These are phyloP conservation scores for Cheilosia vernalis DNA, from an alignment of 2,888 invertebrate species.

Conservation along the genomic window DNA sequence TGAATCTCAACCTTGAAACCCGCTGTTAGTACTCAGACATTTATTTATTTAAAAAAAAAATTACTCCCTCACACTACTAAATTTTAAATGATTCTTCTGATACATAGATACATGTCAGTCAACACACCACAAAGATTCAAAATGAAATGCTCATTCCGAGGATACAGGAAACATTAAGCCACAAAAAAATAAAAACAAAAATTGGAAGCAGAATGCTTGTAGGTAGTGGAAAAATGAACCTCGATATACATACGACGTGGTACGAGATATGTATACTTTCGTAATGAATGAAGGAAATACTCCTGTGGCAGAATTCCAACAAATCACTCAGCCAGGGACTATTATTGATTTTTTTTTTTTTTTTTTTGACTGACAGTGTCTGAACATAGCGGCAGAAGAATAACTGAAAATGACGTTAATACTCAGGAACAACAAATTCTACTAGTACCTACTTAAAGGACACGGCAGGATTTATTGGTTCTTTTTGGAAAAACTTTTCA, in stretches of 20 bases:
- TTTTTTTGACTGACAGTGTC: slow-evolving; percentile 5
- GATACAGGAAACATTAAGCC: slow-evolving; percentile 9
- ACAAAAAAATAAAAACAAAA: slow-evolving; percentile 1
- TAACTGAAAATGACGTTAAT: no score
- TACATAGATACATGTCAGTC: neutral
- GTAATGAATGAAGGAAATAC: slow-evolving; percentile 8
- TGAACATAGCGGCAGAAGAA: neutral
- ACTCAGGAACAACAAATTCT: no score
- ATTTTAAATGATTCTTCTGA: neutral
- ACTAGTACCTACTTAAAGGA: no score
- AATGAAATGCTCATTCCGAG: neutral
- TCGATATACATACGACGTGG: neutral
- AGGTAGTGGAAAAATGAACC: neutral
- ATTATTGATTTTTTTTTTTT: slow-evolving; percentile 32
- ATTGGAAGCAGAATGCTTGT: neutral
- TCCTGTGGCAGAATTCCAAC: slow-evolving; percentile 39
- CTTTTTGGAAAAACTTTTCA: no score
- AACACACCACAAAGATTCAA: neutral
- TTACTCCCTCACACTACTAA: no score
- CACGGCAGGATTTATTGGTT: no score
- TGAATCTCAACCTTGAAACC: neutral
- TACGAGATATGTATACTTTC: no score
- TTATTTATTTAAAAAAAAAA: no score
- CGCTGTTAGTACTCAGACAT: no score
- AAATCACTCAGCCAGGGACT: slow-evolving; percentile 47